These are phyloP conservation scores for Falco biarmicus DNA, from an alignment of 2,797 vertebrate genomes.

Conservation along the genomic window DNA sequence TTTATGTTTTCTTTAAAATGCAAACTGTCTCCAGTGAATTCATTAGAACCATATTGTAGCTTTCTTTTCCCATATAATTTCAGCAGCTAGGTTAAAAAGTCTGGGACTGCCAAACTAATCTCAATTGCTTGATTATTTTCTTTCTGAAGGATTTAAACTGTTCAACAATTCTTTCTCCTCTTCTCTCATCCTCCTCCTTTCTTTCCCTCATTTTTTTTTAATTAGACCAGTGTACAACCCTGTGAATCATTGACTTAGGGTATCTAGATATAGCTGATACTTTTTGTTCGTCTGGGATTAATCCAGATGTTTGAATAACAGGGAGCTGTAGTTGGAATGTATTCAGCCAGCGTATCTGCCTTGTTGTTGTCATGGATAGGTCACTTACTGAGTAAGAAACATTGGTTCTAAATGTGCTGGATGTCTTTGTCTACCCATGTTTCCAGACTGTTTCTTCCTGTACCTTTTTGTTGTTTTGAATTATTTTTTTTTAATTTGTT, in stretches of 20 bases:
- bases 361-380: background rate
- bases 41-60: conserved; percentile 65
- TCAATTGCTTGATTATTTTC: conserved; percentile 22
- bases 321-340: background rate
- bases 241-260: background rate
- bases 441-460: background rate
- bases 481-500: background rate
- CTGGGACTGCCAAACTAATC: conserved; percentile 46
- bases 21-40: conserved; percentile 70
- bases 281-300: background rate
- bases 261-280: background rate
- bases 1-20: conserved; percentile 71
- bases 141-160: background rate
- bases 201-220: background rate
- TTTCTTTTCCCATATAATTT: conserved; percentile 47
- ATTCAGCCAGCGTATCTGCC: background rate
- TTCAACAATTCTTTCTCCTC: background rate
- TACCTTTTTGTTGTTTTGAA: background rate
- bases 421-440: background rate
- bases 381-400: background rate
- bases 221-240: background rate
- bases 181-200: rapidly evolving
- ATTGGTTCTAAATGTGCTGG: background rate
- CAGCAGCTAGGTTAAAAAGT: conserved; percentile 45
- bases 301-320: background rate